These are phyloP conservation scores for Grapholita molesta DNA, from an alignment of 1,140 invertebrate species.

Conservation along the genomic window DNA sequence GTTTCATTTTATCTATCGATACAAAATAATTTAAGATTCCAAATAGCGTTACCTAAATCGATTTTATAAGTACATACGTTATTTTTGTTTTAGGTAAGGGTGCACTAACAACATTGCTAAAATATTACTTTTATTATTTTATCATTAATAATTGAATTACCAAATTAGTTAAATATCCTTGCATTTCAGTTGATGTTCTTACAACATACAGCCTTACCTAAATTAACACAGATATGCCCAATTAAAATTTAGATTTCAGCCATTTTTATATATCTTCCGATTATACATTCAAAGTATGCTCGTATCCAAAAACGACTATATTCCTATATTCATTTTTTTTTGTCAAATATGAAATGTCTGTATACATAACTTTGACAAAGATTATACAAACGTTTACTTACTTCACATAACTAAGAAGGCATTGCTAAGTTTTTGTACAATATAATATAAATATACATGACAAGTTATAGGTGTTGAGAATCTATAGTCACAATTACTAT, in stretches of 20 bases:
- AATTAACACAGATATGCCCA: background rate
- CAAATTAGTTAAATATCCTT: background rate
- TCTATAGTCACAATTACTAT: constrained; percentile 21
- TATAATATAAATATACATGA: no score
- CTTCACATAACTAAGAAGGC: constrained; percentile 70
- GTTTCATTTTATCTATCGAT: background rate
- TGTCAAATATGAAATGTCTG: background rate
- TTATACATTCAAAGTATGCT: no score
- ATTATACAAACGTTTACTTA: background rate
- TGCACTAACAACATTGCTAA: background rate
- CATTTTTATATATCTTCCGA: background rate
- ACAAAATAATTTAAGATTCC: constrained; percentile 24
- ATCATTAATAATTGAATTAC: background rate
- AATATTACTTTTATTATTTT: background rate
- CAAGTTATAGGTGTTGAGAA: no score
- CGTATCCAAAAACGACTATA: no score
- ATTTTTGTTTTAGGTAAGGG: background rate
- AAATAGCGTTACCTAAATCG: constrained; percentile 37
- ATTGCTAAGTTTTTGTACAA: constrained; percentile 64
- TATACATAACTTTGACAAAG: background rate
- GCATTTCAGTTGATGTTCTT: background rate
- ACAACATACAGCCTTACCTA: background rate
- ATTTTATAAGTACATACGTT: constrained; percentile 13
- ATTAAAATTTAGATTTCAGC: background rate
- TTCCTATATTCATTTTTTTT: background rate